A percentile compares a stretch with the other conserved stretches of the same genome.
Evolutionary conservation across 2,888 invertebrate genomes (phyloP).

Genomic region (Cremastinae sp.): DNA sequence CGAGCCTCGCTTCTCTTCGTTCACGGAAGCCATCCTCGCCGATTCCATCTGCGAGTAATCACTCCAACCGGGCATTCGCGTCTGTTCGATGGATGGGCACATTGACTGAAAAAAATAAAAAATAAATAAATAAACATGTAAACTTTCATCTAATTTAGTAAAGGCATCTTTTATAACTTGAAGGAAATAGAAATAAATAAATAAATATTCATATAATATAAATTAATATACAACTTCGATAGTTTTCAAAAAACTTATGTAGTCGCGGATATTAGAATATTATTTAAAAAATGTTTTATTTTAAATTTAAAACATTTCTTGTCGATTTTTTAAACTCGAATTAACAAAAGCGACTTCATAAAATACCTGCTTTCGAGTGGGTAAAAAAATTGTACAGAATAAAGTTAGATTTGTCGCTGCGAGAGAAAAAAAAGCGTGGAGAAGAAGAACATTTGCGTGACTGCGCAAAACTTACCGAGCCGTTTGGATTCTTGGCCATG

Average conservation of each 20-base stretch:
- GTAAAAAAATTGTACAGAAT: neutral
- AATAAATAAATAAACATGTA: conserved; percentile 6
- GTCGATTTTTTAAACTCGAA: too few species aligned
- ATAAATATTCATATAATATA: too few species aligned
- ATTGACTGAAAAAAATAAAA: conserved; percentile 60
- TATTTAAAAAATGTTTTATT: too few species aligned
- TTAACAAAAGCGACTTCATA: too few species aligned
- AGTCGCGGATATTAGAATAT: too few species aligned
- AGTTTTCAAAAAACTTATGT: too few species aligned
- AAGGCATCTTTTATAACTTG: too few species aligned
- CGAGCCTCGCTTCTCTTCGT: conserved; percentile 74
- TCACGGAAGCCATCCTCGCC: conserved; percentile 76
- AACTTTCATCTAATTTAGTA: neutral
- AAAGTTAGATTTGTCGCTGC: conserved; percentile 31
- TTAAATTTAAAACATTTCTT: too few species aligned
- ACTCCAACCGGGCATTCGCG: conserved; percentile 75
- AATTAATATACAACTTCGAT: too few species aligned
- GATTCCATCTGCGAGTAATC: conserved; percentile 73
- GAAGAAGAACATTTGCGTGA: conserved; percentile 36
- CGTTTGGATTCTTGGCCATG: conserved; percentile 78
- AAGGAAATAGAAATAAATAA: too few species aligned
- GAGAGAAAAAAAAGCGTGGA: neutral
- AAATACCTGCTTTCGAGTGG: neutral
- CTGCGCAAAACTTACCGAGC: conserved; percentile 72
- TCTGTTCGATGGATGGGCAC: conserved; percentile 76